Conservation (phyloP, 2,888 invertebrate species). For the Didymodactylos carnosus region DNA sequence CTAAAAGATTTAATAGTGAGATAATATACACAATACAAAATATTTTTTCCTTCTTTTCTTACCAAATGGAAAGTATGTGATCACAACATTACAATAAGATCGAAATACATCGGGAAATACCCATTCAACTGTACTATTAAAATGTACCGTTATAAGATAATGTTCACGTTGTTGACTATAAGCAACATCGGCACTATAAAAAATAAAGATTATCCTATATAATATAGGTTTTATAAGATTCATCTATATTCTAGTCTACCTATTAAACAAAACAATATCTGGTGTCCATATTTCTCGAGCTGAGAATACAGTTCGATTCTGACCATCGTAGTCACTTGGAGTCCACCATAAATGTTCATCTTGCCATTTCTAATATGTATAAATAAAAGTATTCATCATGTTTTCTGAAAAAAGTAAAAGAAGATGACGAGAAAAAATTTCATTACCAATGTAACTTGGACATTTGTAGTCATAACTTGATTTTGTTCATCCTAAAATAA, state of each 20-base stretch:
- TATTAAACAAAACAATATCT: neutral
- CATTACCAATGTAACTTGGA: constrained; percentile 4
- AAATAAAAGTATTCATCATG: neutral
- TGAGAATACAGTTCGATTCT: constrained; percentile 1
- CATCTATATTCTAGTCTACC: neutral
- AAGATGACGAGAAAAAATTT: neutral
- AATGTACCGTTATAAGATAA: constrained; percentile 3
- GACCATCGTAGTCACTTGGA: neutral
- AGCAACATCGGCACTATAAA: constrained; percentile 6
- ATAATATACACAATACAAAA: neutral
- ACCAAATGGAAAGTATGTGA: constrained; percentile 11
- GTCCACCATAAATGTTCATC: constrained; percentile 6
- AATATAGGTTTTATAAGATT: neutral
- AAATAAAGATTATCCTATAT: neutral
- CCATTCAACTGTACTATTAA: constrained; percentile 8
- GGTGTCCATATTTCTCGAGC: constrained; percentile 12
- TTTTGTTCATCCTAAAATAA: constrained; percentile 12
- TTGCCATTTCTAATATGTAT: constrained; percentile 10
- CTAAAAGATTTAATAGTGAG: neutral
- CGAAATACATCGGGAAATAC: constrained; percentile 8
- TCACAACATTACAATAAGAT: constrained; percentile 10
- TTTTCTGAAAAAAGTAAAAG: neutral
- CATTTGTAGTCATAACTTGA: constrained; percentile 8
- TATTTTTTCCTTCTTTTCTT: neutral
- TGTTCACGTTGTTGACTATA: constrained; percentile 8